These are phyloP conservation scores for Platalea minor DNA, from an alignment of 2,797 vertebrate genomes.

Conservation along the genomic window DNA sequence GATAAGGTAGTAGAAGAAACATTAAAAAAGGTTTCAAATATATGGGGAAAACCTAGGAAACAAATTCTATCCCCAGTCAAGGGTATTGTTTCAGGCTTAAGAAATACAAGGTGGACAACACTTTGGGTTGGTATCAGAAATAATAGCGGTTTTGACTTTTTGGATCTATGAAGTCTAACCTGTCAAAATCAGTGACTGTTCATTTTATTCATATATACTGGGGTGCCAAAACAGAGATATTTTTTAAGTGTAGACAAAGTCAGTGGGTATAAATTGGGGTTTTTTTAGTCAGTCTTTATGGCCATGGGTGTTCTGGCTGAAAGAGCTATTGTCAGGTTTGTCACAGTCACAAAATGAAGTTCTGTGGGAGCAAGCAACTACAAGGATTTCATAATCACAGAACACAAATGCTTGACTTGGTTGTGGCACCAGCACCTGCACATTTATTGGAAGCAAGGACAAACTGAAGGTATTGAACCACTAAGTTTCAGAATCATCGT, in stretches of 20 bases:
- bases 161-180: not conserved
- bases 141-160: not conserved
- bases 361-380: not conserved
- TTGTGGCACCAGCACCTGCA: not conserved
- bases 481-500: not conserved
- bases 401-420: not conserved
- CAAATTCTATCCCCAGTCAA: not conserved
- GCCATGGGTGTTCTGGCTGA: not conserved
- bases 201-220: not conserved
- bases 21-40: not conserved
- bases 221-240: not conserved
- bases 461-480: not conserved
- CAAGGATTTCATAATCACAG: not conserved
- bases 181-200: not conserved
- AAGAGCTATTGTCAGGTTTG: not conserved
- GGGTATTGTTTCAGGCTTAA: not conserved
- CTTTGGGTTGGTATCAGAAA: not conserved
- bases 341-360: not conserved
- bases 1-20: not conserved
- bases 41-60: not conserved
- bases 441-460: not conserved
- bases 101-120: not conserved
- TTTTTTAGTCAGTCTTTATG: not conserved
- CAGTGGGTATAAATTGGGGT: not conserved
- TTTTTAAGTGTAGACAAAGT: not conserved